Evolutionary conservation across 2,888 invertebrate species (phyloP), one percentile per base, ranked within the genome.

Genomic region (Diadegma fenestrale): DNA sequence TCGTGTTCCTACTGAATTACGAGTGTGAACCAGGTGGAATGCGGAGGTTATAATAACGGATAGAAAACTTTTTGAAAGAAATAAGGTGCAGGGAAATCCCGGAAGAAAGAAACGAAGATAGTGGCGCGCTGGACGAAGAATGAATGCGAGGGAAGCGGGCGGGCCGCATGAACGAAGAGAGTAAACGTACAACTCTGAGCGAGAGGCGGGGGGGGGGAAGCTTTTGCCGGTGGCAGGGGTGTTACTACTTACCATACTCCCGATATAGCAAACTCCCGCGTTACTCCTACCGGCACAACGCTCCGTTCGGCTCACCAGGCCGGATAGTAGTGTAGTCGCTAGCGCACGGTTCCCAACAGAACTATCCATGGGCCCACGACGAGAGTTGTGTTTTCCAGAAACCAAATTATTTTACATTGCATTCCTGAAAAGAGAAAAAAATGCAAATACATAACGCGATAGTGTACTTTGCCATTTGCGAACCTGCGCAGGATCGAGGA

Each of bases 231-330:
- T 89, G 90, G 91, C 92, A 91, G 92, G 93, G 92, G 92, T 92
- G 92, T 90, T 93, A 89, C 93, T 93, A 93, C 93, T 93, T 93
- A 93, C 92, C 93, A 93, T 93, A 93, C 92, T 92, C 92, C 91
- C 92, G 91, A 91, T 92, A 92, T 91, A 92, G 91, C 91, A 90
- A 92, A 92, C 90, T 92, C 90, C 91, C 90, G 90, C 90, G 91
- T 89, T 90, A 91, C 91, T 90, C 90, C 88, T 88, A 83, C 86
- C 86, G 77, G 83, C 86, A 87, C 85, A 87, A 83, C 78, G 72
- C 86, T 80, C 75, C 71, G 78, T 87, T 88, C 91, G 63, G 87
- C 89, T 90, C 90, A 89, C 90, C 73, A 76, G 77, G 91, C 90
- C 90, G 90, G 92, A 93, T 92, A 92, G 93, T 91, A 93, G 92